These are phyloP conservation scores for Nysson spinosus DNA, from an alignment of 2,888 invertebrate species.

Conservation along the genomic window DNA sequence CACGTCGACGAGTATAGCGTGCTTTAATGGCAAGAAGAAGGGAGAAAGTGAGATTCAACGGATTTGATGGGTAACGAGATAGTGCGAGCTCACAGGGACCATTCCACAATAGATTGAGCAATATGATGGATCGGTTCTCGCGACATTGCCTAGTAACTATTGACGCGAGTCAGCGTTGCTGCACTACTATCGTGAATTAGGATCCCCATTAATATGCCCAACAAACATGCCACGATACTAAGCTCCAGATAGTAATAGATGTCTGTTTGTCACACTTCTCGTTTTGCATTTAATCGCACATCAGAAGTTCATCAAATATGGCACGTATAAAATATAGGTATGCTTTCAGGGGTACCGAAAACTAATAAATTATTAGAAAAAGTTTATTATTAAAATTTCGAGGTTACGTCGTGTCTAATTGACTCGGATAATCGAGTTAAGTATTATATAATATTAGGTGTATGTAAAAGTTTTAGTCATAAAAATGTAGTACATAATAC, in stretches of 20 bases:
- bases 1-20: not conserved
- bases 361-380: too few relatives aligned
- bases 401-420: too few relatives aligned
- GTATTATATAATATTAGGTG: too few relatives aligned
- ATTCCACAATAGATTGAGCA: conserved; percentile 51
- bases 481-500: too few relatives aligned
- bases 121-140: conserved; percentile 53
- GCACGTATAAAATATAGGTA: too few relatives aligned
- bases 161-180: conserved; percentile 4
- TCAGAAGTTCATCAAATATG: too few relatives aligned
- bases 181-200: not conserved
- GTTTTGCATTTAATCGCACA: too few relatives aligned
- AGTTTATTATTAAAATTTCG: too few relatives aligned
- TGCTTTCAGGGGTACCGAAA: too few relatives aligned
- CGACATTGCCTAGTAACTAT: conserved; percentile 16
- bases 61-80: conserved; percentile 37
- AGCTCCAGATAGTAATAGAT: not conserved
- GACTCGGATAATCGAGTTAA: too few relatives aligned
- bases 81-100: conserved; percentile 39
- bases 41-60: conserved; percentile 40
- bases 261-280: too few relatives aligned
- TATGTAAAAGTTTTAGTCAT: too few relatives aligned
- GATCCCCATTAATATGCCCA: conserved; percentile 7
- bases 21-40: not conserved
- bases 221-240: not conserved